Evolutionary conservation across 2,888 invertebrate species (phyloP).

Genomic region (Hypena proboscidalis): DNA sequence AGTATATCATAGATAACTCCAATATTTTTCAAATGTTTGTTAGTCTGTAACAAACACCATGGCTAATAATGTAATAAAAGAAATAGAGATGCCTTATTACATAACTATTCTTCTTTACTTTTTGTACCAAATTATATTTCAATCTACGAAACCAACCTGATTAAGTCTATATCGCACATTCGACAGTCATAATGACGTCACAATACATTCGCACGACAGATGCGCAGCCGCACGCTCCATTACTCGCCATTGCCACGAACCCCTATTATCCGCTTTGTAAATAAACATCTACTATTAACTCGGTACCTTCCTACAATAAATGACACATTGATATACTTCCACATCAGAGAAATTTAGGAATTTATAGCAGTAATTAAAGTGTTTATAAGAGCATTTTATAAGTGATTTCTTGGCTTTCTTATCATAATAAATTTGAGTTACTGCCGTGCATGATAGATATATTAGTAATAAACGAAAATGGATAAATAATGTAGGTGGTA

Average conservation of each 20-base stretch:
- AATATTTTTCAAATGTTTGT: no score
- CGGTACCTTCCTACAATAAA: conserved; percentile 33
- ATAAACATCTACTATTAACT: conserved; percentile 62
- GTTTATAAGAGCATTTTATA: conserved; percentile 6
- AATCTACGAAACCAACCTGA: background rate
- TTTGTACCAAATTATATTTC: no score
- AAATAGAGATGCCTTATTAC: no score
- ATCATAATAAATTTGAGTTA: conserved; percentile 11
- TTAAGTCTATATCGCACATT: conserved; percentile 15
- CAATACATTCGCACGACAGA: conserved; percentile 61
- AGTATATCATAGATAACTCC: no score
- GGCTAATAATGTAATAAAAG: no score
- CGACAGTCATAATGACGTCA: conserved; percentile 30
- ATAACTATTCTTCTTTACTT: no score
- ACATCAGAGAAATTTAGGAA: conserved; percentile 22
- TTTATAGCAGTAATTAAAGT: conserved; percentile 15
- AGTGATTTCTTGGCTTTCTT: conserved; percentile 12
- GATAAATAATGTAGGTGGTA: no score
- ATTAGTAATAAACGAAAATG: conserved; percentile 2
- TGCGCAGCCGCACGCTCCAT: conserved; percentile 65
- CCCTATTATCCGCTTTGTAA: conserved; percentile 60
- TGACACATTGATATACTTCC: conserved; percentile 47
- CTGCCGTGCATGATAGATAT: background rate
- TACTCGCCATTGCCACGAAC: conserved; percentile 60
- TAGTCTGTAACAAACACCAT: no score